Base-by-base conservation (phyloP, 2,888 invertebrate species). In the Linnaemya vulpina region DNA sequence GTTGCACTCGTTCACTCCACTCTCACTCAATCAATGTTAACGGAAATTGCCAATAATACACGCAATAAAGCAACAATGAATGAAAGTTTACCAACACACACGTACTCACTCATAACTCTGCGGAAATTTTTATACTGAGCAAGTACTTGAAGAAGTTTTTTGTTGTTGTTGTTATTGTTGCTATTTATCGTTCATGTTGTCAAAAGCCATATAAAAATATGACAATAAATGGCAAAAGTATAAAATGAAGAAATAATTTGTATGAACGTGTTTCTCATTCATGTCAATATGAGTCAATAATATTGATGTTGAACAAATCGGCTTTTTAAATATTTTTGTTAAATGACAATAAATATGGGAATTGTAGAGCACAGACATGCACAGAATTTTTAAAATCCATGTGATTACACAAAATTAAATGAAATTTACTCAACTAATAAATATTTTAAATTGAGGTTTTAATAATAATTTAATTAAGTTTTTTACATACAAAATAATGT, bases 21-120 rank as follows among this genome's bases (percentile, higher is more conserved):
- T 35, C 58, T 53, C 75, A 22, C 46, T 67, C 70, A 84, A 80
- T 71, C 70, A 84, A 76, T 73, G 80, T 76, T 80, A 79, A 84
- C 65, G 80, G 84, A 84, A 76, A 84, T 84, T 80, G 75, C 75
- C 84, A 84, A 84, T 84, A 84, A 81, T 68, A 74, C 80, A 81
- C 68, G 81, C 77, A 78, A 84, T 80, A 81, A 84, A 78, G 63
- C 74, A 81, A 73, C 49, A 70, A 73, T 58, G n/a, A 65, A 65
- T 71, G 71, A 30, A 35, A 60, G 20, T 17, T 10, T 58, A 25
- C 58, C 0, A n/a, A 35, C 46, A 67, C 22, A 70, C 53, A 22
- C 38, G 11, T 5, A 4, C 30, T 62, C 55, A 70, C 13, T 49
- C 43, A 63, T 13, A 20, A 20, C 17, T 7, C 40, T 30, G 3